Evolutionary conservation across 2,888 invertebrate genomes (phyloP), one percentile per base, ranked within the genome.

Genomic region (Frankliniella intonsa): DNA sequence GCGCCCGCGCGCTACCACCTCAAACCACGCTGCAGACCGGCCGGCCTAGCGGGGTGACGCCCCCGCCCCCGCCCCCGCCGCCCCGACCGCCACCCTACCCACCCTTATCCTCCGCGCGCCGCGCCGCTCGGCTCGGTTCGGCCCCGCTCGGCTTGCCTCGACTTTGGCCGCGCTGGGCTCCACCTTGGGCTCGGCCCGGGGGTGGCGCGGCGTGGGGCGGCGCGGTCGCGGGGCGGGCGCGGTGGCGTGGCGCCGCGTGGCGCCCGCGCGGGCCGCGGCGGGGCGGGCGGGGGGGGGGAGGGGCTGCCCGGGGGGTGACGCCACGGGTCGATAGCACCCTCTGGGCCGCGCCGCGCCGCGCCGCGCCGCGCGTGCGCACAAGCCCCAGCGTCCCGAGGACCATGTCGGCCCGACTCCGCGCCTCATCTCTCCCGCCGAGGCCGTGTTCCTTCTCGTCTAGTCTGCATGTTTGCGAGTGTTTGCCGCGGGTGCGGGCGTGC

Each of bases 391-490:
- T 22, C 69, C 55, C 25, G 69, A 76, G 69, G 69, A 76, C 69
- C 69, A 76, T 76, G 69, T 25, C 69, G 55, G 55, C 11, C 55
- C 22, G 25, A 76, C 69, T 38, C 38, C 22, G 25, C 69, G 69
- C 25, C 12, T 76, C 69, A 76, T 76, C 69, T 76, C 69, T 2
- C 3, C 38, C 38, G 38, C 38, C 5, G 22, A 76, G 69, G 22
- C 69, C 25, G 69, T 12, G 69, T 25, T 22, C 69, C 25, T 76
- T 76, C 25, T 76, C 69, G 69, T 76, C 25, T 76, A 22, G 69
- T 76, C 69, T 76, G 69, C 69, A 76, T 76, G 38, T 38, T 38
- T 25, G 22, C 69, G 69, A 10, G 69, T 76, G 22, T 76, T 76
- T 76, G 11, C 25, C 38, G 3, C 38, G 38, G 38, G 38, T 38